These are phyloP conservation scores for Lontra canadensis DNA, from an alignment of 2,113 vertebrate species.

Conservation along the genomic window DNA sequence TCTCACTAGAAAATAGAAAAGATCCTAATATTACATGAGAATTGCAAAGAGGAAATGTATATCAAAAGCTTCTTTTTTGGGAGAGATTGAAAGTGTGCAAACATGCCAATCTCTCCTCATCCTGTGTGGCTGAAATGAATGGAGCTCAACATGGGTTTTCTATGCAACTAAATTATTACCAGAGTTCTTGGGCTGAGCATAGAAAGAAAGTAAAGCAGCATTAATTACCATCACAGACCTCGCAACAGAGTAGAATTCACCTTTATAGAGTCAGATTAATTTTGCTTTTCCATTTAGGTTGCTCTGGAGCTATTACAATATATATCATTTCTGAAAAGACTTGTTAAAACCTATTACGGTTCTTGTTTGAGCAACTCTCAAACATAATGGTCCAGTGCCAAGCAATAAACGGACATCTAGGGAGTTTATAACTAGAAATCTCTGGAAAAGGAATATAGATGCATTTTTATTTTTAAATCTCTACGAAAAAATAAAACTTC, in stretches of 20 bases:
- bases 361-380: constrained; percentile 45
- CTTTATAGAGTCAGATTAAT: constrained; percentile 57
- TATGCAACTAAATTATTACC: not conserved
- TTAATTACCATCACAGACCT: constrained; percentile 44
- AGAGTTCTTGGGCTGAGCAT: not conserved
- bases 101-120: constrained; percentile 45
- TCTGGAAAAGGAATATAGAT: not conserved
- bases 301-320: constrained; percentile 51
- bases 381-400: not conserved
- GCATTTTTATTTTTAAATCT: constrained; percentile 18
- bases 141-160: not conserved
- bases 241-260: constrained; percentile 42
- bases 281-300: constrained; percentile 60
- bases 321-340: constrained; percentile 52
- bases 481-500: not conserved
- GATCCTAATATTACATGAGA: not conserved
- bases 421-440: not conserved
- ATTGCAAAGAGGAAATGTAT: not conserved
- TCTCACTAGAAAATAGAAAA: not conserved
- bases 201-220: not conserved
- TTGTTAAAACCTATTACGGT: constrained; percentile 53
- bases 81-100: constrained; percentile 4
- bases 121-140: not conserved
- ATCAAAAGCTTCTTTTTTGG: not conserved
- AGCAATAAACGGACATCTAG: not conserved